phyloP scores from a whole-genome alignment of 2,113 vertebrate genomes.

The Melanostigma gelatinosum region DNA sequence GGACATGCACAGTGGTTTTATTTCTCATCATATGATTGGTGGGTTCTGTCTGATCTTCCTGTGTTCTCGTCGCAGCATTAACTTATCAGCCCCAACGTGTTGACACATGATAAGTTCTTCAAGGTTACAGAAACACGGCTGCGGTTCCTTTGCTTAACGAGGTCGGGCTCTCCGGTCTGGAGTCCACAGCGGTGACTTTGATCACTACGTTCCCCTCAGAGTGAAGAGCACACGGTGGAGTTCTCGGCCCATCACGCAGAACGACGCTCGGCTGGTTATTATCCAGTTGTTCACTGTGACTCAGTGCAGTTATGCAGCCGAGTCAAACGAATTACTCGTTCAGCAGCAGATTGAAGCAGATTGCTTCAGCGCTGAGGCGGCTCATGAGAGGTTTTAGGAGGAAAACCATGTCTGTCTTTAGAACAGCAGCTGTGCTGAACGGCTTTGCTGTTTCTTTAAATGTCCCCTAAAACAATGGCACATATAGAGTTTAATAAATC shows the following conservation, averaged over 20 bases:
- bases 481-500: not conserved
- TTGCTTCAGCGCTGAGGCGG: constrained; percentile 31
- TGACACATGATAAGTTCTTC: constrained; percentile 39
- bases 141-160: constrained; percentile 40
- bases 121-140: constrained; percentile 46
- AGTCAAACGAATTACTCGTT: constrained; percentile 13
- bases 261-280: not conserved
- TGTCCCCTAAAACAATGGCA: not conserved
- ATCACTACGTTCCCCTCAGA: not conserved
- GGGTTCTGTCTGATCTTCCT: not conserved
- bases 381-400: not conserved
- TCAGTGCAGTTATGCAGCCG: too few species aligned
- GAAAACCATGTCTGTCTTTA: not conserved
- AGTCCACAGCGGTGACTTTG: constrained; percentile 5
- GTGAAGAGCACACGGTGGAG: not conserved
- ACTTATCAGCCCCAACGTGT: constrained; percentile 36
- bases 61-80: not conserved
- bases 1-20: too few species aligned
- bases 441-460: not conserved
- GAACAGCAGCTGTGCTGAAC: constrained; percentile 2
- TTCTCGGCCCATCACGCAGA: not conserved
- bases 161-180: constrained; percentile 17
- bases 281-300: not conserved
- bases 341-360: constrained; percentile 13
- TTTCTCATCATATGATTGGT: not conserved